Conservation (phyloP, 2,888 invertebrate species). For the Rutpela maculata region DNA sequence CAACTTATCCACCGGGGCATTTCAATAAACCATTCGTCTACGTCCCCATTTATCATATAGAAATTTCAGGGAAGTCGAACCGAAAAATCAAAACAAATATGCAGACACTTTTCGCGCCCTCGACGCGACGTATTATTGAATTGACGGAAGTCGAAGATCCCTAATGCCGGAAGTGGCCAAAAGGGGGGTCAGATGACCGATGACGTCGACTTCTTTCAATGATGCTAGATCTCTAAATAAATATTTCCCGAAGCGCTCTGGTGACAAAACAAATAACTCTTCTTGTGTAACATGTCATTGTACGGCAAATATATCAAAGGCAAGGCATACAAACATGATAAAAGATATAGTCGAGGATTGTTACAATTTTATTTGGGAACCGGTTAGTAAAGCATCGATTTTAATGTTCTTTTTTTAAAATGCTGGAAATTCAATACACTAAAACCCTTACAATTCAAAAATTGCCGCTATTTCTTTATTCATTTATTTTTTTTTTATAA, state of each 20-base stretch:
- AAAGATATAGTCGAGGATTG: too few relatives aligned
- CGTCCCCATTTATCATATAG: conserved; percentile 70
- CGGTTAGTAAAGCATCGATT: too few relatives aligned
- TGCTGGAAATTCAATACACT: too few relatives aligned
- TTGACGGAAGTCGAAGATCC: conserved; percentile 66
- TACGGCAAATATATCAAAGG: conserved; percentile 3
- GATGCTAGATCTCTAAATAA: conserved; percentile 65
- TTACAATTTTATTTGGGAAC: too few relatives aligned
- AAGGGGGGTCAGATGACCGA: conserved; percentile 67
- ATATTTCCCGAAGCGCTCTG: conserved; percentile 64
- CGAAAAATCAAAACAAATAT: conserved; percentile 73
- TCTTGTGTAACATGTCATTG: conserved; percentile 35
- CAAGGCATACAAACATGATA: not conserved
- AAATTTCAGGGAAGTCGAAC: conserved; percentile 62
- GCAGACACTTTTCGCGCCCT: conserved; percentile 69
- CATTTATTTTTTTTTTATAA: too few relatives aligned
- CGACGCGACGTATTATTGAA: conserved; percentile 66
- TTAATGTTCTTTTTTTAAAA: too few relatives aligned
- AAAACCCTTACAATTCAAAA: too few relatives aligned
- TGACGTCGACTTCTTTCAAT: conserved; percentile 61
- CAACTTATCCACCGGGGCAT: conserved; percentile 69
- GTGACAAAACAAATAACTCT: conserved; percentile 58
- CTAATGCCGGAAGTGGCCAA: conserved; percentile 66
- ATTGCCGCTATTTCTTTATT: too few relatives aligned
- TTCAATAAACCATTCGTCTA: conserved; percentile 73